Base-by-base conservation (phyloP, 2,113 vertebrate genomes). In the Menidia beryllina region DNA sequence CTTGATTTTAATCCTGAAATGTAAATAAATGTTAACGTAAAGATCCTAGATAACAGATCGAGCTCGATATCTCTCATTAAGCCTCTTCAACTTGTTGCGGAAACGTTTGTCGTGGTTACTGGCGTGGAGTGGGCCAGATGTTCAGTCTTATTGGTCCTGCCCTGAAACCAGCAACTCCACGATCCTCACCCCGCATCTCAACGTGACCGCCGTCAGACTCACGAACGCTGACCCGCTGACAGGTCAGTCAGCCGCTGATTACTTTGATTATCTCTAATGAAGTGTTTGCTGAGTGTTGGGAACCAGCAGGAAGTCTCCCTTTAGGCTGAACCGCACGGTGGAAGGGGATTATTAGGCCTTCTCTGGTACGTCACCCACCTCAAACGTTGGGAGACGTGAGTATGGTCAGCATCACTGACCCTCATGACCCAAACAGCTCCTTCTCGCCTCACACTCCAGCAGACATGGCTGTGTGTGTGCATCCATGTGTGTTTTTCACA, bases 311-410 rank as follows among this genome's bases (percentile, higher is more conserved):
- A 61, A 52, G 50, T 75, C 21, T 76, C 64, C 21, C 24, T 62
- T 26, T 36, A 45, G 60, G 55, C 63, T 59, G 43, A 67, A 50
- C 23, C 72, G 67, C 55, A 75, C 72, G 66, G 39, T n/a, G n/a
- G 66, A 68, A 72, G 61, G 41, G 81, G 61, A 85, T 83, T 77
- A 85, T 70, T 53, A 61, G 64, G 50, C 64, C 71, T 79, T 49
- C 54, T 47, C 7, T 9, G 41, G 45, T 50, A 69, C 34, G 17
- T 80, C 79, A 61, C 48, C 76, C 67, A 43, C 67, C 74, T 81
- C 55, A 65, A 2, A 20, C n/a, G n/a, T n/a, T n/a, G 48, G 58
- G 47, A 73, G 54, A 66, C 23, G 23, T 4, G 5, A 58, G 50
- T 68, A 64, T 14, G 55, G 60, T 75, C 68, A 50, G 74, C 65